Evolutionary conservation across 2,797 vertebrate species (phyloP).

Genomic region (Schizothorax lantsangensis): DNA sequence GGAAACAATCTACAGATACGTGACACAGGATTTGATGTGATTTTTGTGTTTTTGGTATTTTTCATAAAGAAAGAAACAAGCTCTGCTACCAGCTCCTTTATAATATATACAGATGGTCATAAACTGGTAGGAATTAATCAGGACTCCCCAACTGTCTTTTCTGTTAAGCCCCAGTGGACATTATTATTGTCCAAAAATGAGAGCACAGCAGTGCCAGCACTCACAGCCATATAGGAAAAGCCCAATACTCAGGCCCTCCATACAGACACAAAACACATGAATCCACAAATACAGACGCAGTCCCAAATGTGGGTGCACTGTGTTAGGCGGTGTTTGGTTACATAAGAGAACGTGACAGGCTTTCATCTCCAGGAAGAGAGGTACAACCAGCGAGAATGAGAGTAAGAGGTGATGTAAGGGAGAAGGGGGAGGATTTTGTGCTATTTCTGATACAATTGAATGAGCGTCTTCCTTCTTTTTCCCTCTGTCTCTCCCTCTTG

Average conservation of each 20-base stretch:
- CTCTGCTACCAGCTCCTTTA: neutral
- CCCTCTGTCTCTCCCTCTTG: constrained; percentile 6
- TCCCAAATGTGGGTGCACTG: constrained; percentile 50
- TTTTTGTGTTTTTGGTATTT: neutral
- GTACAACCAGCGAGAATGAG: constrained; percentile 57
- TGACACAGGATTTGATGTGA: neutral
- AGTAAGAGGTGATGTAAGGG: constrained; percentile 51
- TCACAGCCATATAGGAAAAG: constrained; percentile 21
- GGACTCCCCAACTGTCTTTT: constrained; percentile 1
- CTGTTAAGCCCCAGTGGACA: neutral
- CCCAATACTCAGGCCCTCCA: constrained; percentile 13
- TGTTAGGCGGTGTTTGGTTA: constrained; percentile 56
- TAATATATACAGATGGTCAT: constrained; percentile 14
- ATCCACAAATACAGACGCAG: constrained; percentile 43
- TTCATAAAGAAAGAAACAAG: neutral
- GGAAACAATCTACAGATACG: neutral
- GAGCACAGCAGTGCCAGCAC: neutral
- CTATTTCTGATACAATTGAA: constrained; percentile 58
- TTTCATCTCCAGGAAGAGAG: constrained; percentile 65
- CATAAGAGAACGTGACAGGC: constrained; percentile 68
- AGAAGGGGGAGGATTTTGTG: constrained; percentile 50
- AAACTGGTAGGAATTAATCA: constrained; percentile 10
- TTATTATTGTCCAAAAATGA: constrained; percentile 5
- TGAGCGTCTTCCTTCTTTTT: constrained; percentile 37
- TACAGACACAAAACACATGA: constrained; percentile 42